These are phyloP conservation scores for Poecilia gillii DNA, from an alignment of 2,797 vertebrate species.

Conservation along the genomic window DNA sequence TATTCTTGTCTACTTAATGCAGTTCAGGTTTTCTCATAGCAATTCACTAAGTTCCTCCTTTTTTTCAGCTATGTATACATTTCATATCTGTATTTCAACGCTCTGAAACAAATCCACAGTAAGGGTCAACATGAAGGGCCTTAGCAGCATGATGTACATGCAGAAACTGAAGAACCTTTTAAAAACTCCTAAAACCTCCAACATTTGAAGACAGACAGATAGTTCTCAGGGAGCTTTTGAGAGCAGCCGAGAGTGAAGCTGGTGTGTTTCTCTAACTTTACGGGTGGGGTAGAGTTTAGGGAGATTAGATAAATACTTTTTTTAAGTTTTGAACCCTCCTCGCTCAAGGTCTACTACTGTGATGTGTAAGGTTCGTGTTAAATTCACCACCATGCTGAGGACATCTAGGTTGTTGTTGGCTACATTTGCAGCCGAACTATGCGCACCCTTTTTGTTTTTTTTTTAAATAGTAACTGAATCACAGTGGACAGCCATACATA, in stretches of 20 bases:
- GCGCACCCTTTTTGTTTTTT: constrained; percentile 22
- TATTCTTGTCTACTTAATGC: background rate
- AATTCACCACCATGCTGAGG: constrained; percentile 9
- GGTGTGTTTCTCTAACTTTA: constrained; percentile 23
- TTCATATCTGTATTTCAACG: background rate
- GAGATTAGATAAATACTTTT: constrained; percentile 57
- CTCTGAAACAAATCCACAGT: background rate
- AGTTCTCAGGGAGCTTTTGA: background rate
- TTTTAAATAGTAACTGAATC: constrained; percentile 30
- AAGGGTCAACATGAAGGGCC: background rate
- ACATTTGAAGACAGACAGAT: background rate
- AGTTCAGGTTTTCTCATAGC: background rate
- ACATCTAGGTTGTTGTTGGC: constrained; percentile 46
- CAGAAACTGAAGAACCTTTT: background rate
- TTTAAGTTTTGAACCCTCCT: constrained; percentile 40
- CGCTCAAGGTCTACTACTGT: constrained; percentile 37
- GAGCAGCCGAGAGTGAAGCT: constrained; percentile 8
- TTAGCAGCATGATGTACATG: background rate
- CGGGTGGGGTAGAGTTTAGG: constrained; percentile 46
- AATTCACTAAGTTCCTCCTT: background rate
- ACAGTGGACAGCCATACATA: constrained; percentile 15
- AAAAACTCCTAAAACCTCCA: background rate
- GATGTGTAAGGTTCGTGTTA: constrained; percentile 48
- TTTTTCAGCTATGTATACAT: background rate
- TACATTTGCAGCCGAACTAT: background rate